These are phyloP conservation scores for human DNA, from an alignment of 2,113 vertebrate genomes.

Conservation along the genomic window GRCh38 chr12:17649001-17649500, in stretches of 20 bases:
- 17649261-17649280: not conserved
- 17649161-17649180: not conserved
- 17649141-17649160: not conserved
- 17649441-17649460: not conserved
- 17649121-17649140: not conserved
- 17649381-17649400: accelerated
- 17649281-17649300: not conserved
- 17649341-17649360: not conserved
- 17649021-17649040: not conserved
- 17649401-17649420: not conserved
- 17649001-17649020: not conserved
- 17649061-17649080: not conserved
- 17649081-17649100: not conserved
- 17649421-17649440: accelerated
- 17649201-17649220: not conserved
- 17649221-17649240: not conserved
- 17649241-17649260: not conserved
- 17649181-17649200: not conserved
- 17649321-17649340: not conserved
- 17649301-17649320: not conserved
- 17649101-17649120: not conserved
- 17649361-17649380: not conserved
- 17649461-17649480: not conserved
- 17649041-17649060: not conserved
- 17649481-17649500: not conserved